These are phyloP conservation scores for Vipera latastei DNA, from an alignment of 2,797 vertebrate species.

Conservation along the genomic window DNA sequence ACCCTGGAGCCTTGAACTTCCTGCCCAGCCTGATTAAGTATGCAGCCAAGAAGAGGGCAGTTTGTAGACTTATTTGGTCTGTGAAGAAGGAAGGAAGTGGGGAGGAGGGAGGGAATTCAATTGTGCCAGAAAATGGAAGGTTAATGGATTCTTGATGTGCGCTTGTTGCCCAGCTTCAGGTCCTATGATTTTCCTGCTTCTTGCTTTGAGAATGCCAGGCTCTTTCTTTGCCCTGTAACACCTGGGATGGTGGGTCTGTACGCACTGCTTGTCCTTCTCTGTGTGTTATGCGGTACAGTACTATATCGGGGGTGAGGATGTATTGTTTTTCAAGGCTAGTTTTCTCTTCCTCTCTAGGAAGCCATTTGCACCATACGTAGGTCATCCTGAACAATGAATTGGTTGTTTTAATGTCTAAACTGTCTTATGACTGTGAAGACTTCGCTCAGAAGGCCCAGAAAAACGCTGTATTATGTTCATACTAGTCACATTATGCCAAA, in stretches of 20 bases:
- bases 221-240: not conserved
- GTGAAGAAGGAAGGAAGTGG: slow-evolving; percentile 16
- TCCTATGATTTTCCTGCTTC: not conserved
- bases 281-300: not conserved
- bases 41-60: not conserved
- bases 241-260: not conserved
- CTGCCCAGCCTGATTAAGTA: slow-evolving; percentile 10
- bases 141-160: not conserved
- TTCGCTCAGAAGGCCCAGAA: not conserved
- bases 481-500: not conserved
- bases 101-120: not conserved
- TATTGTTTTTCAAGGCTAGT: not conserved
- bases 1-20: not conserved
- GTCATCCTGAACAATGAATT: not conserved
- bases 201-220: not conserved
- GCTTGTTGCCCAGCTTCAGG: not conserved
- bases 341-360: not conserved
- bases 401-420: not conserved
- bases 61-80: not conserved
- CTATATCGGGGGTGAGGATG: not conserved
- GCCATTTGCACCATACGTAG: not conserved
- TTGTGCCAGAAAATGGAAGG: not conserved
- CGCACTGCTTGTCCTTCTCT: not conserved
- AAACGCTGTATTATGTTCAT: not conserved
- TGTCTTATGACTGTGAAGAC: not conserved